Percentiles rank a stretch among this genome's conserved stretches.
Conservation (phyloP, 2,888 invertebrate species). For the Chymomyza amoena region DNA sequence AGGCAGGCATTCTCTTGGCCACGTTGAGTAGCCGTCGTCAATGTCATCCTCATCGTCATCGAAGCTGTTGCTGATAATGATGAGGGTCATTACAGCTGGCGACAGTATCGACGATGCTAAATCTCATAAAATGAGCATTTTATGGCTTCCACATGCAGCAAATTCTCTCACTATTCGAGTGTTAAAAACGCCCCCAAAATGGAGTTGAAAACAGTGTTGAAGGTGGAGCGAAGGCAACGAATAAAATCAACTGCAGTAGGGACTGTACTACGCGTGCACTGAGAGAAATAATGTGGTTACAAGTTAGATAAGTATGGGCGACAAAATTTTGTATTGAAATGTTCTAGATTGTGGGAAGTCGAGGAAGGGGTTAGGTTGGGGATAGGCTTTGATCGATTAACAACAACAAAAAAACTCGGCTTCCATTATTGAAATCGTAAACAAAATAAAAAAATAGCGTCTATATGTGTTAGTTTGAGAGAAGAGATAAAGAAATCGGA, state of each 20-base stretch:
- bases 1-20: conserved; percentile 25
- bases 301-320: no score
- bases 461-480: no score
- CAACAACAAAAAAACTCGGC: no score
- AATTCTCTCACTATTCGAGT: background rate
- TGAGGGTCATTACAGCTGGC: conserved; percentile 50
- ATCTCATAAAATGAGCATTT: conserved; percentile 41
- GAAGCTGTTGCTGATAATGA: conserved; percentile 53
- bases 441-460: no score
- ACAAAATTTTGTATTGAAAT: no score
- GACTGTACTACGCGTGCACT: background rate
- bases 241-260: background rate
- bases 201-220: background rate
- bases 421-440: no score
- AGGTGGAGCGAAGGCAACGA: background rate
- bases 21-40: conserved; percentile 11
- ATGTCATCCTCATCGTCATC: conserved; percentile 36
- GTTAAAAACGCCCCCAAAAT: background rate
- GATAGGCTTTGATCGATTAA: no score
- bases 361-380: no score
- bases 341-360: no score
- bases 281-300: background rate
- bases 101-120: background rate
- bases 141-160: conserved; percentile 33
- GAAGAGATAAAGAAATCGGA: no score